A percentile compares a stretch with the other conserved stretches of the same genome.
phyloP scores from a whole-genome alignment of 2,797 vertebrate species.

The Oryzias dopingdopingensis region DNA sequence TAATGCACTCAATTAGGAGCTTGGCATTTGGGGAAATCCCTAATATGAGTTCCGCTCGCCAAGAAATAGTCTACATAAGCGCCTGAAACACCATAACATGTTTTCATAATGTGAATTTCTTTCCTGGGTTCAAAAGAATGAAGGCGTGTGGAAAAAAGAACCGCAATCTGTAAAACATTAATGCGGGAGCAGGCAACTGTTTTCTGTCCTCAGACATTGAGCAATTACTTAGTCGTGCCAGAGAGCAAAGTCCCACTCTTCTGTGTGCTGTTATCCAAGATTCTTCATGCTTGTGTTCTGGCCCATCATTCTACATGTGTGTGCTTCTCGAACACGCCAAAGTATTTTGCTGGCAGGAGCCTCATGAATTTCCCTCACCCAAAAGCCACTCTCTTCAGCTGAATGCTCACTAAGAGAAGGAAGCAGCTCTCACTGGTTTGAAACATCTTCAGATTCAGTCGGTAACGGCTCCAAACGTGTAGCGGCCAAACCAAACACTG shows the following conservation, averaged over 20 bases:
- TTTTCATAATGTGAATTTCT: too few species aligned
- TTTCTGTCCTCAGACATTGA: not conserved
- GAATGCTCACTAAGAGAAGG: not conserved
- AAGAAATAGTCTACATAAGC: not conserved
- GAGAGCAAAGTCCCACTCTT: not conserved
- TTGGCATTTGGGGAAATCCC: not conserved
- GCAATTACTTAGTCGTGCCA: not conserved
- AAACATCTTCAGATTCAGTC: slow-evolving; percentile 1
- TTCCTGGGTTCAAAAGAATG: too few species aligned
- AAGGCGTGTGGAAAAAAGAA: not conserved
- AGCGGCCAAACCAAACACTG: not conserved
- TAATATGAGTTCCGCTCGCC: not conserved
- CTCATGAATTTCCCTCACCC: not conserved
- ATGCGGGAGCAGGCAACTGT: not conserved
- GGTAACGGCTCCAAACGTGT: not conserved
- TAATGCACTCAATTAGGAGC: not conserved
- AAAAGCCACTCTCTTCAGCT: not conserved
- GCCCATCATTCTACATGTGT: not conserved
- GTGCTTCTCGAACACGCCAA: not conserved
- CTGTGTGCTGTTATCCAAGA: not conserved
- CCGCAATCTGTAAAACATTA: not conserved
- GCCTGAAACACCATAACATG: not conserved
- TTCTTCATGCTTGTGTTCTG: not conserved
- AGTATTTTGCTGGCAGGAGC: not conserved
- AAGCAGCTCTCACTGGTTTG: not conserved